Base-by-base conservation (phyloP, 2,888 invertebrate species). In the Orthosia incerta region DNA sequence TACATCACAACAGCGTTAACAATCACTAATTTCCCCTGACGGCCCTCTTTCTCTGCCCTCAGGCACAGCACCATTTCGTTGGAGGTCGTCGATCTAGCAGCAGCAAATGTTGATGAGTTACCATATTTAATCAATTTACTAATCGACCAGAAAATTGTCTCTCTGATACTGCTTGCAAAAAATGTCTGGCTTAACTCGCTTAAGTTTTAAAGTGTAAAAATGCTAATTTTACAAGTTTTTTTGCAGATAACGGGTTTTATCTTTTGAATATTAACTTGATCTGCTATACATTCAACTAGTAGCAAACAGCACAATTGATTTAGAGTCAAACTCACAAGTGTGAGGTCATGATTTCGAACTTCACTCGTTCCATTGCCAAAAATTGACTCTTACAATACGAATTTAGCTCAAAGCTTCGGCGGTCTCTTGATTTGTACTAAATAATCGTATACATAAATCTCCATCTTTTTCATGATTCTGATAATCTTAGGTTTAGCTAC, bases 121-220 rank as follows among this genome's bases (percentile, higher is more conserved):
- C 74, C 82, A 62, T 63, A 68, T 39, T 74, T 74, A 84, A 83
- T 77, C 77, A 81, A 46, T 59, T 74, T 18, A 39, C 67, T 62
- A 81, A 75, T 73, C 72, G 55, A 84, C 56, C 65, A 71, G 74
- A 73, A 85, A 78, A 84, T 84, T 75, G 66, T 55, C 45, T 73
- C 23, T 64, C 67, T 63, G 63, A 50, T 65, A 39, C 53, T 23
- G 12, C 3, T 23, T 53, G 53, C 59, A 76, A 76, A 76, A 83
- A 84, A 64, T 20, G 3, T 39, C 18, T 46, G 12, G 3, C 23
- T 31, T 70, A 62, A 71, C 65, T 76, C 60, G 45, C 39, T 62
- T 65, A 64, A 53, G 13, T 46, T 63, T 46, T 26, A 3, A 39
- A 51, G 26, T 20, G 13, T 48, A 76, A 50, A 61, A 64, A 64